Evolutionary conservation across 2,888 invertebrate species (phyloP).

Genomic region (Eupithecia subfuscata): DNA sequence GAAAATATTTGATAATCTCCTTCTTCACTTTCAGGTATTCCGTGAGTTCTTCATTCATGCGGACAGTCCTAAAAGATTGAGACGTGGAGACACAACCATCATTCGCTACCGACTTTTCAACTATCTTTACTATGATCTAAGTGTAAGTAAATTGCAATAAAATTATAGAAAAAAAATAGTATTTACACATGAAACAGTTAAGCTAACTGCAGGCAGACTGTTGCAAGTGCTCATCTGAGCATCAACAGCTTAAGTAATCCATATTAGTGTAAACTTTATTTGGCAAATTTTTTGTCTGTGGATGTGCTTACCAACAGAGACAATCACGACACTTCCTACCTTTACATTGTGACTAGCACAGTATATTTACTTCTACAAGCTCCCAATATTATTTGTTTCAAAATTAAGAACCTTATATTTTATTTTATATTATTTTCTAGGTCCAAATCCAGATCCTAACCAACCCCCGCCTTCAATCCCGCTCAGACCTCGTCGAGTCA

Average conservation of each 20-base stretch:
- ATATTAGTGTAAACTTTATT: no score
- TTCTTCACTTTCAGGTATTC: conserved; percentile 85
- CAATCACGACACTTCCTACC: not conserved
- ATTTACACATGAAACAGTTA: no score
- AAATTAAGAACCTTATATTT: not conserved
- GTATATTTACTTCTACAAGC: not conserved
- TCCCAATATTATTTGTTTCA: not conserved
- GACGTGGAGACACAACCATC: conserved; percentile 86
- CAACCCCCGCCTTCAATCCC: conserved; percentile 85
- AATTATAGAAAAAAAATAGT: no score
- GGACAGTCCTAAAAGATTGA: conserved; percentile 86
- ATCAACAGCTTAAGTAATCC: no score
- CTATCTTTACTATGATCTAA: conserved; percentile 87
- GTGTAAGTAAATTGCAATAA: conserved; percentile 81
- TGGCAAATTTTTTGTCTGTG: no score
- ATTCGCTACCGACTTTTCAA: conserved; percentile 89
- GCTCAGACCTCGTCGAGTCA: conserved; percentile 49
- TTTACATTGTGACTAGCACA: not conserved
- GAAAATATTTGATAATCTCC: not conserved
- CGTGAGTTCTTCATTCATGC: conserved; percentile 91
- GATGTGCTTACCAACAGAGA: not conserved
- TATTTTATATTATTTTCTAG: conserved; percentile 45
- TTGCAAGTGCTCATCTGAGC: no score
- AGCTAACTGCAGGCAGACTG: no score
- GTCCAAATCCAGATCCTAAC: conserved; percentile 65